These are phyloP conservation scores for Gandaritis pyraliata DNA, from an alignment of 2,888 invertebrate species.

Conservation along the genomic window DNA sequence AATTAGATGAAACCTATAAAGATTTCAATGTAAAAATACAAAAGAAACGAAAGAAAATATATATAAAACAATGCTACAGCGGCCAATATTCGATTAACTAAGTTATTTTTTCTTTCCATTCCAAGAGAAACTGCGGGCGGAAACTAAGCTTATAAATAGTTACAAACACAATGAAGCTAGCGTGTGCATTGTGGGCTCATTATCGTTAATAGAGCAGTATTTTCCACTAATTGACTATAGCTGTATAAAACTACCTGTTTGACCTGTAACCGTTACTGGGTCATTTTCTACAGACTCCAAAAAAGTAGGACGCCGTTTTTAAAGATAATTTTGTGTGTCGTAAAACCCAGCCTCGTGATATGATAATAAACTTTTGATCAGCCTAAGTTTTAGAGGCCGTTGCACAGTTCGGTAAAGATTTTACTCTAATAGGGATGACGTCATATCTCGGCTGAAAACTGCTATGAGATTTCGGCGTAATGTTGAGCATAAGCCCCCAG, in stretches of 20 bases:
- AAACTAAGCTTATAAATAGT: background rate
- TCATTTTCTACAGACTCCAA: background rate
- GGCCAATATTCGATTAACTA: too few relatives aligned
- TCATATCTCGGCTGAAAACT: too few relatives aligned
- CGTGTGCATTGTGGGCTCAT: background rate
- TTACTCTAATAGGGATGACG: too few relatives aligned
- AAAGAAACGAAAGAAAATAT: too few relatives aligned
- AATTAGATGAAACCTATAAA: too few relatives aligned
- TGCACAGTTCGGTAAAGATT: too few relatives aligned
- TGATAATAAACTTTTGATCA: background rate
- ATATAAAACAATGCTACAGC: too few relatives aligned
- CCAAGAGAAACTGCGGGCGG: too few relatives aligned
- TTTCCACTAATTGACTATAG: slow-evolving; percentile 10
- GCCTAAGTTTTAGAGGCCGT: background rate
- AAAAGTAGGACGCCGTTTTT: background rate
- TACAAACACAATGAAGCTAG: background rate
- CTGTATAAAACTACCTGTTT: slow-evolving; percentile 2
- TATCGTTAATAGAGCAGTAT: slow-evolving; percentile 11
- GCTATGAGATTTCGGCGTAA: too few relatives aligned
- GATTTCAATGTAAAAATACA: too few relatives aligned
- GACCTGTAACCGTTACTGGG: slow-evolving; percentile 3
- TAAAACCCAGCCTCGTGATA: background rate
- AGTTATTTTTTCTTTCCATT: too few relatives aligned
- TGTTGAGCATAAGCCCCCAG: too few relatives aligned
- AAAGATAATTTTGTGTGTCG: background rate